phyloP scores from a whole-genome alignment of 2,113 vertebrate species.

The Podarcis cretensis region DNA sequence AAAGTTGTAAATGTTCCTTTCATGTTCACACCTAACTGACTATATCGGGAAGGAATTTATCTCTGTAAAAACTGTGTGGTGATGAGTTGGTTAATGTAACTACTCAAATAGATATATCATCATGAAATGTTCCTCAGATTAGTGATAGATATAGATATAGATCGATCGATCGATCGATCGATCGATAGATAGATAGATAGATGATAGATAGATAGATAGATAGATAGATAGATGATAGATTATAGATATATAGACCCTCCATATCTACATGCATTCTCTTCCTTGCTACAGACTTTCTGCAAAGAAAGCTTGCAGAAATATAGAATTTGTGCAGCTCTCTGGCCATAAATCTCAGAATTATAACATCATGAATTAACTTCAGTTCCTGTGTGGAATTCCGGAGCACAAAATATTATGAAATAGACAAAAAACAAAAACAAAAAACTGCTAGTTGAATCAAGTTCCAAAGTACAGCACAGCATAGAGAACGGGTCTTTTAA shows the following conservation, averaged over 20 bases:
- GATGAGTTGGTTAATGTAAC: not conserved
- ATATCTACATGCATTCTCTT: not conserved
- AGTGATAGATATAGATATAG: not conserved
- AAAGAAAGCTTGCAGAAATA: not conserved
- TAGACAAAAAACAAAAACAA: not conserved
- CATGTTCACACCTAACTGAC: not conserved
- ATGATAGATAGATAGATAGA: no score
- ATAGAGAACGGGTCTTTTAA: constrained; percentile 17
- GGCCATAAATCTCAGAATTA: not conserved
- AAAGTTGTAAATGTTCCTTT: not conserved
- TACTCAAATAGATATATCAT: not conserved
- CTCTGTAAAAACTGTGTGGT: not conserved
- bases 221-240: no score
- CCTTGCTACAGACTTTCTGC: not conserved
- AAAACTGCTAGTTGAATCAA: not conserved
- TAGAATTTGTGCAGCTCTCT: not conserved
- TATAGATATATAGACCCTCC: no score
- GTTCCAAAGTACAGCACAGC: constrained; percentile 18
- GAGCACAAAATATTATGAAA: not conserved
- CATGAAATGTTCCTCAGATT: not conserved
- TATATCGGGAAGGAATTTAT: not conserved
- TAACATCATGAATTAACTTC: not conserved
- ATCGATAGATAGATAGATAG: no score
- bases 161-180: no score
- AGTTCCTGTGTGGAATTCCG: not conserved